Percentiles rank a stretch among this genome's conserved stretches.
Conservation (phyloP, 2,888 invertebrate genomes). For the Romanomermis culicivorax region DNA sequence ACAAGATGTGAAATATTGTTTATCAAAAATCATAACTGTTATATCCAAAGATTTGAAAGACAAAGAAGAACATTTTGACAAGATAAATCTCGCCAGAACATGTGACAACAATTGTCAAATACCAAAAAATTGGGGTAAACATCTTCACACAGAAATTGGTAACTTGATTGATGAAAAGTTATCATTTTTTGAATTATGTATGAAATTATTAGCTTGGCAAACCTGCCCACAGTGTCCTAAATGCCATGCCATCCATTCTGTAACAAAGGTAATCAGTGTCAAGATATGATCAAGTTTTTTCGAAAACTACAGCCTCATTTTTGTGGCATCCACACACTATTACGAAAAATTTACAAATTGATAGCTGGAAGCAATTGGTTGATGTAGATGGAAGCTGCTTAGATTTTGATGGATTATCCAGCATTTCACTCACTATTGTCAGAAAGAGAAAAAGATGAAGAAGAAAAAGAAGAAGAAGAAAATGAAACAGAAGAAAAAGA, state of each 20-base stretch:
- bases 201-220: not conserved
- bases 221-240: not conserved
- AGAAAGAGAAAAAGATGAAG: not conserved
- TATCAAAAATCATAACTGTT: no score
- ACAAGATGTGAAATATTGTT: not conserved
- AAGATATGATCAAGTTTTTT: not conserved
- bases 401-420: not conserved
- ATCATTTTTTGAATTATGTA: not conserved
- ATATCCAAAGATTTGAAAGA: no score
- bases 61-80: no score
- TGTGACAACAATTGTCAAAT: not conserved
- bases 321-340: not conserved
- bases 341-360: not conserved
- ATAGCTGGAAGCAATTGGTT: not conserved
- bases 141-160: not conserved
- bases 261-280: not conserved
- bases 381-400: not conserved
- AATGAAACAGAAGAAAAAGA: not conserved
- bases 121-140: not conserved
- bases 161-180: not conserved
- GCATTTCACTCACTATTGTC: not conserved
- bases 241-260: not conserved
- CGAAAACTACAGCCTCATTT: not conserved
- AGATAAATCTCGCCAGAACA: not conserved
- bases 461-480: not conserved